phyloP scores from a whole-genome alignment of 2,797 vertebrate genomes.

The Limosa lapponica region DNA sequence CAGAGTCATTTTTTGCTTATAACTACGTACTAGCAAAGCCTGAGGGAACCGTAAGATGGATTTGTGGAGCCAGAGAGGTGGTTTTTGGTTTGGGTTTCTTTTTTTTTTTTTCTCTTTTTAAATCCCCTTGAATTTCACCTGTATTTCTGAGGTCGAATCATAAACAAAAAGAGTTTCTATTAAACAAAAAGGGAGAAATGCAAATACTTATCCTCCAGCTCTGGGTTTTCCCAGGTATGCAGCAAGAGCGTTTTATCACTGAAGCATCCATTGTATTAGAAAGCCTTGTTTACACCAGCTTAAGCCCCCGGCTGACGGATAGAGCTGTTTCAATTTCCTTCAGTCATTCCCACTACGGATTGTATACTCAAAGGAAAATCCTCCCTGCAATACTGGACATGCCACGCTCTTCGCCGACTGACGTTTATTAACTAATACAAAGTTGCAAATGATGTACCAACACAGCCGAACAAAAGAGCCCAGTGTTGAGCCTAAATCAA shows the following conservation, averaged over 20 bases:
- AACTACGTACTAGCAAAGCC: conserved; percentile 19
- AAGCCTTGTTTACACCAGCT: background rate
- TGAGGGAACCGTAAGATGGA: conserved; percentile 29
- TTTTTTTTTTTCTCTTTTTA: background rate
- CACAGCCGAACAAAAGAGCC: conserved; percentile 78
- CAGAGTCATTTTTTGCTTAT: conserved; percentile 69
- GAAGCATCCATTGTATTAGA: conserved; percentile 9
- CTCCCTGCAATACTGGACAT: background rate
- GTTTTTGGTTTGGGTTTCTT: background rate
- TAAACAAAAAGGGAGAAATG: background rate
- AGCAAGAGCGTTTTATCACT: background rate
- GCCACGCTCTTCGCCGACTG: background rate
- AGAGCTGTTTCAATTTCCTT: background rate
- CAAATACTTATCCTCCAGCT: conserved; percentile 23
- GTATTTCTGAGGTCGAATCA: background rate
- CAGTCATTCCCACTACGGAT: background rate
- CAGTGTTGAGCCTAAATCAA: conserved; percentile 83
- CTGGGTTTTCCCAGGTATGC: background rate
- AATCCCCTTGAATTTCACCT: background rate
- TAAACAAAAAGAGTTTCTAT: background rate
- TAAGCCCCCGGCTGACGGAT: background rate
- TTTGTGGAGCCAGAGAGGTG: conserved; percentile 37
- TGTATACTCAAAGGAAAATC: conserved; percentile 15
- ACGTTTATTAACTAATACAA: conserved; percentile 35
- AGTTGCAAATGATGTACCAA: conserved; percentile 76